Base-by-base conservation (phyloP, 2,797 vertebrate genomes). In the Lates japonicus region DNA sequence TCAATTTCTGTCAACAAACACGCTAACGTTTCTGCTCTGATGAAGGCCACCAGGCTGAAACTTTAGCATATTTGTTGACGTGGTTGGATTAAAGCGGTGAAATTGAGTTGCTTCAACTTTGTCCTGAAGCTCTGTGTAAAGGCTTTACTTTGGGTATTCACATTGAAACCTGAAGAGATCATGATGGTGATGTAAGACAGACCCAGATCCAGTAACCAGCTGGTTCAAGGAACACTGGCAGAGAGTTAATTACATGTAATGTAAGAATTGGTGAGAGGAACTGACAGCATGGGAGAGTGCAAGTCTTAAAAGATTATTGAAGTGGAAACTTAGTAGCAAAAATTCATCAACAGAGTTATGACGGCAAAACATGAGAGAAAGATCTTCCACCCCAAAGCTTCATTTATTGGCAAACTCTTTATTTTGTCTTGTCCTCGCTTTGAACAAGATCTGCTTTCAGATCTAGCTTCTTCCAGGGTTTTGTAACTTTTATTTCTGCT, bases 361-460 rank as follows among this genome's bases (percentile, higher is more conserved):
- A 52, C 1, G 3, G 44, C 9, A 60, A 16, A n/a, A n/a, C 44
- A 55, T 33, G 16, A 59, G 68, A 60, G 14, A 41, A 52, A 66
- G 5, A 54, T 52, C 33, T 59, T 58, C 52, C 55, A 37, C 33
- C 44, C 14, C n/a, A 37, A n/a, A 46, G 19, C 19, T 19, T 66
- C 29, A 42, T 51, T 51, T 49, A 25, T 20, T 49, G 0, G 55
- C 37, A 41, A 6, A 37, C 29, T 73, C 16, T 20, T 41, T 29
- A 70, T 59, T 65, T 60, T 25, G 42, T 22, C 63, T 19, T 3
- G 12, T 54, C 55, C 44, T 0, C 17, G 4, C 14, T 69, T 20
- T 31, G 19, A 80, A 52, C 39, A 55, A 44, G 14, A 61, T 44
- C 62, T 57, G 17, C 60, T 73, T 71, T 80, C n/a, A 69, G 9